Percentiles rank a stretch among this genome's conserved stretches.
These are phyloP conservation scores for Ceratitis capitata DNA, from an alignment of 1,140 invertebrate species.

Conservation along the genomic window DNA sequence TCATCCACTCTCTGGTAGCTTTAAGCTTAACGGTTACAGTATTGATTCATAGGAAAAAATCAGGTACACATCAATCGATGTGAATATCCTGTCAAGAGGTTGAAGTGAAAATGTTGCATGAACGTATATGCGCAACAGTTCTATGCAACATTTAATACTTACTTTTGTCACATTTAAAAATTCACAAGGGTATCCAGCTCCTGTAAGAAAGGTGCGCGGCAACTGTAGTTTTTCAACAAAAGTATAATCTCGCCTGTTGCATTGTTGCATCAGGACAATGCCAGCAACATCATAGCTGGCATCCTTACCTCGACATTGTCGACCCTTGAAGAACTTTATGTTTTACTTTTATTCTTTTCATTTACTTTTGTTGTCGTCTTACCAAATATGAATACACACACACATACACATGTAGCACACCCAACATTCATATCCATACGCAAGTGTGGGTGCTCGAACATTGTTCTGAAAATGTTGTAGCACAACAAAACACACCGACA, in stretches of 20 bases:
- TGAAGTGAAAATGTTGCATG: not conserved
- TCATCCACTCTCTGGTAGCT: too few species aligned
- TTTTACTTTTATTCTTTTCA: not conserved
- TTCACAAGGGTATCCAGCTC: not conserved
- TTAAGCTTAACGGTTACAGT: too few species aligned
- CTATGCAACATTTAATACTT: not conserved
- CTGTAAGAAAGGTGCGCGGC: not conserved
- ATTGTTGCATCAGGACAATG: conserved; percentile 27
- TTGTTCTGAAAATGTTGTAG: not conserved
- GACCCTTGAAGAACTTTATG: not conserved
- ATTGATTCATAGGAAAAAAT: too few species aligned
- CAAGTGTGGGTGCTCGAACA: not conserved
- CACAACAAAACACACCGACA: not conserved
- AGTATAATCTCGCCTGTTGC: conserved; percentile 16
- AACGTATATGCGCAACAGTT: not conserved
- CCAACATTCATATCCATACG: not conserved
- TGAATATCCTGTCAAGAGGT: not conserved
- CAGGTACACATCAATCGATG: not conserved
- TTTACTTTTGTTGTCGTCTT: conserved; percentile 9
- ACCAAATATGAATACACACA: too few species aligned
- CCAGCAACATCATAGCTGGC: not conserved
- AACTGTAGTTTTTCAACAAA: not conserved
- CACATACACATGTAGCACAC: not conserved
- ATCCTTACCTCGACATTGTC: not conserved
- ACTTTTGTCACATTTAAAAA: not conserved